These are phyloP conservation scores for Lasioglossum malachurum DNA, from an alignment of 2,888 invertebrate species.

Conservation along the genomic window DNA sequence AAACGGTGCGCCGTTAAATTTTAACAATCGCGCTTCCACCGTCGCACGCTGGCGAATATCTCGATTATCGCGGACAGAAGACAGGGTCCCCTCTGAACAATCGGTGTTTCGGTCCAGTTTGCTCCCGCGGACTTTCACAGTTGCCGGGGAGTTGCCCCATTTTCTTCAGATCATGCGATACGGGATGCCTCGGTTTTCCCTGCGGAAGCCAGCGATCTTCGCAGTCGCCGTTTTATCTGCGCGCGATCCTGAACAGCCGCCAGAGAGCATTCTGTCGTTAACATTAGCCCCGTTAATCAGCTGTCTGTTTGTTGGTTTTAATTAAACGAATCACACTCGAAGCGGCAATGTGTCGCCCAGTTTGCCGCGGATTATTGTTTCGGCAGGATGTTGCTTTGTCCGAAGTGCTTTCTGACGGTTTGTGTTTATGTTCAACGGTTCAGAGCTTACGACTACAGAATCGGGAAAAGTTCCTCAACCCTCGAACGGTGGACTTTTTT, in stretches of 20 bases:
- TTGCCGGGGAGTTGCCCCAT: conserved; percentile 9
- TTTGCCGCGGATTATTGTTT: neutral
- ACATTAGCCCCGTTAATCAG: neutral
- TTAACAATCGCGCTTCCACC: conserved; percentile 38
- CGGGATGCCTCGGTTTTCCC: conserved; percentile 27
- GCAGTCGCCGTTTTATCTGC: neutral
- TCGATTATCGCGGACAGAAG: neutral
- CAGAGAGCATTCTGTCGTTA: neutral
- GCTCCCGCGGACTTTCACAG: conserved; percentile 25
- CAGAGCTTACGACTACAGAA: neutral
- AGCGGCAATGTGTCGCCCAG: neutral
- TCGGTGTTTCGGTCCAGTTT: conserved; percentile 32
- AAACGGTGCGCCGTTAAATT: conserved; percentile 45
- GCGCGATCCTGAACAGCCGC: neutral
- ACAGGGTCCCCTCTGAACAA: conserved; percentile 27
- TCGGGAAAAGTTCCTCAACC: neutral
- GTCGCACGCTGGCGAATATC: conserved; percentile 22
- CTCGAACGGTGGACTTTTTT: no score
- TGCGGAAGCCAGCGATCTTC: conserved; percentile 13
- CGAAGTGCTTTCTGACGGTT: neutral
- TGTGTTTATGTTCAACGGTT: neutral
- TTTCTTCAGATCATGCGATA: conserved; percentile 51
- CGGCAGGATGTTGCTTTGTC: no score
- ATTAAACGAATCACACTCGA: neutral
- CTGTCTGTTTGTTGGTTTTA: neutral